Percentiles rank a stretch among this genome's conserved stretches.
Evolutionary conservation across 1,140 invertebrate genomes (phyloP).

Genomic region (Atta cephalotes): DNA sequence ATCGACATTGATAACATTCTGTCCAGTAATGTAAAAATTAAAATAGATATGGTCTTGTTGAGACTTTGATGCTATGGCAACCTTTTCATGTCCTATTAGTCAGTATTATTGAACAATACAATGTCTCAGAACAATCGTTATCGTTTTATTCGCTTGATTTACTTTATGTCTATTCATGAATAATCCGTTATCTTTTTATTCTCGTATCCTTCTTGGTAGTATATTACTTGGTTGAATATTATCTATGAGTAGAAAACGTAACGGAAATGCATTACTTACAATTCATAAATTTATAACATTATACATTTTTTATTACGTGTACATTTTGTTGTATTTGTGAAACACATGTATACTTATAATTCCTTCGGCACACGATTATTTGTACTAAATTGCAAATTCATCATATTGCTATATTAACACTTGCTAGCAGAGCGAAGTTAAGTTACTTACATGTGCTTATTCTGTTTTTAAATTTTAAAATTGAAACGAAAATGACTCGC

Average conservation of each 20-base stretch:
- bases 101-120: conserved; percentile 51
- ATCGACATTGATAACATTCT: conserved; percentile 8
- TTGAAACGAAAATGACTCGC: neutral
- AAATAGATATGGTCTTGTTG: neutral
- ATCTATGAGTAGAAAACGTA: conserved; percentile 15
- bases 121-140: conserved; percentile 75
- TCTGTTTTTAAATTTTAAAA: conserved; percentile 18
- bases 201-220: neutral
- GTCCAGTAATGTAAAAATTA: neutral
- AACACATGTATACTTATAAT: neutral
- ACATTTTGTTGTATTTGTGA: neutral
- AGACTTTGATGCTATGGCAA: conserved; percentile 20
- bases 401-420: conserved; percentile 6
- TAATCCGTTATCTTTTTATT: conserved; percentile 8
- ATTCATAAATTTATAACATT: conserved; percentile 22
- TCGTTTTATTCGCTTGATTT: conserved; percentile 79
- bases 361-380: neutral
- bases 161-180: conserved; percentile 70
- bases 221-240: conserved; percentile 9
- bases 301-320: conserved; percentile 9
- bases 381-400: conserved; percentile 15
- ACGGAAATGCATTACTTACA: conserved; percentile 54
- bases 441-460: conserved; percentile 9
- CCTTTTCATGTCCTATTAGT: conserved; percentile 50
- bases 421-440: neutral